Evolutionary conservation across 2,113 vertebrate species (phyloP).

Genomic region (human (Homo sapiens)): GRCh38 chr16:7964001-7964500

Average conservation of each 20-base stretch:
- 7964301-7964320: conserved; percentile 87
- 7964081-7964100: not conserved
- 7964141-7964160: not conserved
- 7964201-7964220: conserved; percentile 79
- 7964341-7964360: conserved; percentile 87
- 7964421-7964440: conserved; percentile 86
- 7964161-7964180: not conserved
- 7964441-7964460: conserved; percentile 83
- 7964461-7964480: conserved; percentile 89
- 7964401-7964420: conserved; percentile 84
- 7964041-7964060: not conserved
- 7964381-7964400: conserved; percentile 86
- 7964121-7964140: not conserved
- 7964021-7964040: not conserved
- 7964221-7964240: conserved; percentile 73
- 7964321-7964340: conserved; percentile 82
- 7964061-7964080: not conserved
- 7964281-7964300: conserved; percentile 84
- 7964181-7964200: conserved; percentile 59
- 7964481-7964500: conserved; percentile 91
- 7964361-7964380: conserved; percentile 89
- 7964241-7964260: conserved; percentile 83
- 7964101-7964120: not conserved
- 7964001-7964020: not conserved
- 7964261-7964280: conserved; percentile 84